phyloP scores from a whole-genome alignment of 2,113 vertebrate species.

The Pygoscelis adeliae region DNA sequence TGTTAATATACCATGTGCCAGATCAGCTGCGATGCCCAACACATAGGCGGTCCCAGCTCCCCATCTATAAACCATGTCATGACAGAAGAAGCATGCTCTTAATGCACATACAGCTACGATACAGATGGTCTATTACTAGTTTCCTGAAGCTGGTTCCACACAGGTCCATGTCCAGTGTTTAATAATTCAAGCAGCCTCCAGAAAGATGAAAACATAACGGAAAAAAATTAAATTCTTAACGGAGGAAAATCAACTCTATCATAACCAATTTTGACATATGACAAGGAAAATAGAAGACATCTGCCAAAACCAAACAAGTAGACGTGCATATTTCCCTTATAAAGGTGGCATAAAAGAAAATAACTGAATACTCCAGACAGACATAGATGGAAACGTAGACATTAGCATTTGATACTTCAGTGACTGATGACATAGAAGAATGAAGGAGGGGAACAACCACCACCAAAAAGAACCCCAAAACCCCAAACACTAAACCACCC shows the following conservation, averaged over 20 bases:
- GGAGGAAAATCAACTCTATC: background rate
- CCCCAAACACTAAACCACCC: background rate
- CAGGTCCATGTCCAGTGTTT: background rate
- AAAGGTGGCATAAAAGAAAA: background rate
- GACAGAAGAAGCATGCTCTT: background rate
- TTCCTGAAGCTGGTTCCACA: background rate
- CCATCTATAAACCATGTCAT: background rate
- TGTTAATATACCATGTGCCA: rapidly evolving
- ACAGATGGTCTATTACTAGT: background rate
- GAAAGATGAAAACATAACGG: background rate
- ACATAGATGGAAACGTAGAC: background rate
- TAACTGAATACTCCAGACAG: constrained; percentile 6
- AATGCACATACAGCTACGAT: background rate
- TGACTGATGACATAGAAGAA: background rate
- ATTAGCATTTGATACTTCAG: background rate
- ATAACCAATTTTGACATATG: background rate
- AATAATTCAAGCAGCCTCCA: background rate
- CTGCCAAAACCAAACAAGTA: background rate
- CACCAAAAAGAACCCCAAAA: background rate
- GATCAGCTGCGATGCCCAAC: background rate
- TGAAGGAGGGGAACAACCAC: background rate
- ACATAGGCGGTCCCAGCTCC: background rate
- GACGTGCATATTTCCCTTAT: background rate
- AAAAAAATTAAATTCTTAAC: background rate
- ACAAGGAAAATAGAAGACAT: constrained; percentile 22